A percentile compares a stretch with the other conserved stretches of the same genome.
phyloP scores from a whole-genome alignment of 2,113 vertebrate species.

The Limnothrissa miodon region DNA sequence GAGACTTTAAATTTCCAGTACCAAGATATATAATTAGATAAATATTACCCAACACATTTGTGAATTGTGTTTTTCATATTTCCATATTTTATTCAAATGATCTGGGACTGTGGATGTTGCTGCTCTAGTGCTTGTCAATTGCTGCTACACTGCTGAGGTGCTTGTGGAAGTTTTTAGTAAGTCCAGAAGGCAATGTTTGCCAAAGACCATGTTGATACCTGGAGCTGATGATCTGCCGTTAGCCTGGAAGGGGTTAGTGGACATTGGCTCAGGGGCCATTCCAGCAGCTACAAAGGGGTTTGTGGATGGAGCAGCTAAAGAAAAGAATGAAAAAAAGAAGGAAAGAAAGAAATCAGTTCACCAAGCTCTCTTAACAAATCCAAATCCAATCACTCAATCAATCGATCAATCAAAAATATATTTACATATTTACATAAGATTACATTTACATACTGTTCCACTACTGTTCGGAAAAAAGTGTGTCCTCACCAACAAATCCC shows the following conservation, averaged over 20 bases:
- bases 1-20: too few relatives aligned
- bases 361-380: background rate
- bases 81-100: background rate
- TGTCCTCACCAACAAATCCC: slow-evolving; percentile 82
- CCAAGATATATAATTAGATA: background rate
- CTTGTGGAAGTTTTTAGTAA: background rate
- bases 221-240: slow-evolving; percentile 79
- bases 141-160: background rate
- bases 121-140: too few relatives aligned
- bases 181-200: background rate
- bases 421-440: too few relatives aligned
- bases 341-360: slow-evolving; percentile 12
- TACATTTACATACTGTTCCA: background rate
- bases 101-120: background rate
- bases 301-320: slow-evolving; percentile 84
- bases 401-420: too few relatives aligned
- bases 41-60: background rate
- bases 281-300: slow-evolving; percentile 90
- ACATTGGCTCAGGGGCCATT: slow-evolving; percentile 83
- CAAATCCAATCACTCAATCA: too few relatives aligned
- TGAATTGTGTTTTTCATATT: background rate
- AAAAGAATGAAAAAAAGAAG: slow-evolving; percentile 43
- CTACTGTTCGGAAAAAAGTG: background rate
- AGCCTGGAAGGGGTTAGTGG: slow-evolving; percentile 94
- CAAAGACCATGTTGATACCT: slow-evolving; percentile 63